phyloP scores from a whole-genome alignment of 2,797 vertebrate species.

The Carapus acus region DNA sequence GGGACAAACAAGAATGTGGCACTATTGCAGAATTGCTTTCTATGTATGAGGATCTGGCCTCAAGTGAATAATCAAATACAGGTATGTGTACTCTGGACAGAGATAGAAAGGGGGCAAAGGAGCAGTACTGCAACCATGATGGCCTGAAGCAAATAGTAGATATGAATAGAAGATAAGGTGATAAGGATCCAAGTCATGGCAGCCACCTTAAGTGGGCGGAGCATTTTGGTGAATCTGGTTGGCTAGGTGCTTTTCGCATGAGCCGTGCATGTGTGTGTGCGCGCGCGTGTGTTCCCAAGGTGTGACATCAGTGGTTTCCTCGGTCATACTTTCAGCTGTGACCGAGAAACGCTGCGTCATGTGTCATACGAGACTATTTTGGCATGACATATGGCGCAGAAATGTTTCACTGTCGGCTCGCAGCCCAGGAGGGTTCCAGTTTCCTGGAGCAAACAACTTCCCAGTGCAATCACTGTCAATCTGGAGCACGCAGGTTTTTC shows the following conservation, averaged over 20 bases:
- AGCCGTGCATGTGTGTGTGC: no score
- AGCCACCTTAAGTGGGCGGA: constrained; percentile 16
- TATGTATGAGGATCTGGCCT: constrained; percentile 16
- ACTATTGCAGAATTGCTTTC: background rate
- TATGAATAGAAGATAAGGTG: constrained; percentile 26
- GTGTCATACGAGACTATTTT: background rate
- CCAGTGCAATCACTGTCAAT: constrained; percentile 34
- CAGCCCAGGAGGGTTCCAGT: constrained; percentile 14
- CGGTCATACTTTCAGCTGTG: background rate
- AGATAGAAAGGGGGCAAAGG: constrained; percentile 55
- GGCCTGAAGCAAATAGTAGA: constrained; percentile 27
- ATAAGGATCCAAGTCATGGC: constrained; percentile 45
- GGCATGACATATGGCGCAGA: constrained; percentile 17
- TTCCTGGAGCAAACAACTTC: constrained; percentile 10
- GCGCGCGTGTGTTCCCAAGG: no score
- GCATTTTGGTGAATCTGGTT: constrained; percentile 3
- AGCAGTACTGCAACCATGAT: constrained; percentile 31
- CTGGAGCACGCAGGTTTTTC: constrained; percentile 23
- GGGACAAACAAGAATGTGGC: background rate
- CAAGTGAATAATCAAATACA: constrained; percentile 26
- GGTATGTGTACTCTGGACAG: constrained; percentile 1
- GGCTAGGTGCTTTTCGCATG: no score
- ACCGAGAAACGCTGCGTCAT: background rate
- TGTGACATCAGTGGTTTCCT: no score
- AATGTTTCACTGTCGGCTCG: constrained; percentile 15